phyloP scores from a whole-genome alignment of 2,888 invertebrate species.

The Hoplodrina blanda region DNA sequence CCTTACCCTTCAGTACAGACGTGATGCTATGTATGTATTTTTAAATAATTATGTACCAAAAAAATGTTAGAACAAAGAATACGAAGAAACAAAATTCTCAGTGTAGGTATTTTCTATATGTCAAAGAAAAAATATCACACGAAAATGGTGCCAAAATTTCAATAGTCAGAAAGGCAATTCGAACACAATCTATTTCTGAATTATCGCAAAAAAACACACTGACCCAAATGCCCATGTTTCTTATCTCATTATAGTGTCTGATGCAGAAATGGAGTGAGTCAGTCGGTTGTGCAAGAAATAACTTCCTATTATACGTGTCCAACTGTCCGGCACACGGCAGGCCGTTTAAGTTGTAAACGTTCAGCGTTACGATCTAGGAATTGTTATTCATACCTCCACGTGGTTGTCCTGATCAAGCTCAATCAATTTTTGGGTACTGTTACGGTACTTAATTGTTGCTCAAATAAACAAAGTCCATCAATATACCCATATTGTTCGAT shows the following conservation, averaged over 20 bases:
- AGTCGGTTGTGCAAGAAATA: conserved; percentile 75
- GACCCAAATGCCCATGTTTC: conserved; percentile 67
- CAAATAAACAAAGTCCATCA: no score
- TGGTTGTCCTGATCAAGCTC: no score
- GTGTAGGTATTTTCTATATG: background rate
- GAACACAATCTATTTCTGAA: conserved; percentile 37
- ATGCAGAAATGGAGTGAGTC: conserved; percentile 72
- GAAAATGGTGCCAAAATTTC: conserved; percentile 11
- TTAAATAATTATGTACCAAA: no score
- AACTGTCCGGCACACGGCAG: conserved; percentile 70
- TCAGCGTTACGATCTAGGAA: conserved; percentile 28
- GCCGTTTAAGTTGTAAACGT: conserved; percentile 44
- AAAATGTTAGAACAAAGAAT: no score
- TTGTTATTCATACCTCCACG: background rate
- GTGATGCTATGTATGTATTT: no score
- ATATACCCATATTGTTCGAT: no score
- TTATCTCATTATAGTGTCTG: conserved; percentile 71
- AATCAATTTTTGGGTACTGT: no score
- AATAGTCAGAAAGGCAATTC: conserved; percentile 15
- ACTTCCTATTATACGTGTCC: conserved; percentile 77
- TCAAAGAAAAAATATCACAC: background rate
- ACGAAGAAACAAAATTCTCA: no score
- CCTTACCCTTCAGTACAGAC: no score
- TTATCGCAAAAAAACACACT: conserved; percentile 52
- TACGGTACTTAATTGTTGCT: no score